Evolutionary conservation across 2,888 invertebrate genomes (phyloP), one percentile per base, ranked within the genome.

Genomic region (Xylota sylvarum): DNA sequence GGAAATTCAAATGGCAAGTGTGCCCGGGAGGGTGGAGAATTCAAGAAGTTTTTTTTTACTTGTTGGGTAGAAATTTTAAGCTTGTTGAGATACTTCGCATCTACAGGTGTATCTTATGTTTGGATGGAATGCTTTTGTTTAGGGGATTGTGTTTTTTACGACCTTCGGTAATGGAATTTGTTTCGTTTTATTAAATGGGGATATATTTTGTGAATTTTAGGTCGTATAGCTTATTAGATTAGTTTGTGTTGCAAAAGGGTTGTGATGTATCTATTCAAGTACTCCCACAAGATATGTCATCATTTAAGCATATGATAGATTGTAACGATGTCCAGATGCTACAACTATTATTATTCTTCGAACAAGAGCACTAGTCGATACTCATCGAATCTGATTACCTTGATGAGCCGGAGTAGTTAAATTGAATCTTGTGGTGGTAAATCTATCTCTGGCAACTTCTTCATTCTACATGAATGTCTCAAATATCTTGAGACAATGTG

Each of bases 41-140:
- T 46, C 35, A 19, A 46, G 62, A 62, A 35, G 17, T 67, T 79
- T 72, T 64, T 23, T 79, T 72, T 64, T n/a, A n/a, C n/a, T n/a
- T n/a, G n/a, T 30, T 12, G 35, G 19, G 4, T 30, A 12, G 50
- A 12, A 23, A 23, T 23, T 1, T 3, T 1, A 23, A 23, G 23
- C 23, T 23, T n/a, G 58, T 48, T 7, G 4, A 62, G 32, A 9
- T 73, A 23, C 12, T 17, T 35, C 14, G 37, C 30, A 74, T 74
- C 40, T 43, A 74, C 74, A 74, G 64, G 74, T 74, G 74, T 74
- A 62, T 74, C 62, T 52, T 1, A 14, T 40, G 2, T 40, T 32
- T 30, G 43, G 4, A 43, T 56, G 19, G 7, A 56, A 70, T 70
- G 12, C n/a, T 32, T 56, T 43, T 46, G 30, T 30, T 56, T 70